Percentiles rank a stretch among this genome's conserved stretches.
These are phyloP conservation scores for Eupithecia centaureata DNA, from an alignment of 2,888 invertebrate genomes.

Conservation along the genomic window DNA sequence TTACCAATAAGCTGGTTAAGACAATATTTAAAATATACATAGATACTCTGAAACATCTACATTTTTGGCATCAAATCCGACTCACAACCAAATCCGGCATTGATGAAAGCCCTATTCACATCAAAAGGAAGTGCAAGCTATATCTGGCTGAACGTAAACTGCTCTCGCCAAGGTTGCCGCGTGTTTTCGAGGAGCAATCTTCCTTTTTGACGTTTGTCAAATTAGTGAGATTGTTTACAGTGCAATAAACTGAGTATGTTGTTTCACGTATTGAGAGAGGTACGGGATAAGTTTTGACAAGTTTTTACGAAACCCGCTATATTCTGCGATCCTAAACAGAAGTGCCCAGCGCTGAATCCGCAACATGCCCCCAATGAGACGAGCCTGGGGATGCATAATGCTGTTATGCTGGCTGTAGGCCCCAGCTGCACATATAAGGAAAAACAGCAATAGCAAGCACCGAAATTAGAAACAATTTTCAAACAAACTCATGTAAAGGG, in stretches of 20 bases:
- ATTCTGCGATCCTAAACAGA: not conserved
- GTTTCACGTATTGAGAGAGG: conserved; percentile 21
- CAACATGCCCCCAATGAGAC: not conserved
- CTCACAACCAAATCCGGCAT: not conserved
- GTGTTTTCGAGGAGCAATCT: conserved; percentile 39
- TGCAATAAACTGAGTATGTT: conserved; percentile 24
- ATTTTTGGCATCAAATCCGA: not conserved
- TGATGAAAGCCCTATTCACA: conserved; percentile 26
- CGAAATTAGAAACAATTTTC: not conserved
- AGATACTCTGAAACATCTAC: not conserved
- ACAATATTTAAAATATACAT: not conserved
- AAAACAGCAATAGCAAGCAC: too few species aligned
- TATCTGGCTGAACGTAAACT: conserved; percentile 45
- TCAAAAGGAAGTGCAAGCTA: conserved; percentile 46
- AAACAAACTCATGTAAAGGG: not conserved
- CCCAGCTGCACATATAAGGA: not conserved
- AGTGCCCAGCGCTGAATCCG: too few species aligned
- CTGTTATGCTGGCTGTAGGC: not conserved
- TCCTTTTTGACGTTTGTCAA: conserved; percentile 60
- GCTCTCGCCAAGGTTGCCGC: conserved; percentile 60
- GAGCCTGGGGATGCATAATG: not conserved
- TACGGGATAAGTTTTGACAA: not conserved
- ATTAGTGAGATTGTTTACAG: conserved; percentile 48
- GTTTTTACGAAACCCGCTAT: too few species aligned
- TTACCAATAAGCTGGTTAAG: not conserved